Evolutionary conservation across 2,113 vertebrate species (phyloP), one percentile per base, ranked within the genome.

Genomic region (Paratilapia polleni): DNA sequence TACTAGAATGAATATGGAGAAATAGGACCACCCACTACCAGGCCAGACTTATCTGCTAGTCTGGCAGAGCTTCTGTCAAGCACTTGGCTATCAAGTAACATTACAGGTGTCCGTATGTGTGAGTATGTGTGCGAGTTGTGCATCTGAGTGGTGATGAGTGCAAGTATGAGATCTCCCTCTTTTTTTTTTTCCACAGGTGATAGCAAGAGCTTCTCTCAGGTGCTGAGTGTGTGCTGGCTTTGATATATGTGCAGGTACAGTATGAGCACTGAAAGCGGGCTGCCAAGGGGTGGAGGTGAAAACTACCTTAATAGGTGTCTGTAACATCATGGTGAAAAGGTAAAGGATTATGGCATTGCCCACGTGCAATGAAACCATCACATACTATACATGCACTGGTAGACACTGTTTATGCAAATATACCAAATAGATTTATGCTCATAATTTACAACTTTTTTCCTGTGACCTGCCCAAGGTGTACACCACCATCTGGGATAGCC

Each of bases 31-130:
- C 90, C 85, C 84, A 86, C 77, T 47, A 59, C 54, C 63, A 66
- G 24, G 68, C n/a, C 82, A 60, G 76, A 68, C 84, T 85, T 88
- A 91, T 91, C 90, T 87, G 66, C 59, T 5, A 26, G 49, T 74
- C 87, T 89, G 81, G 26, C 77, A 86, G 83, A 80, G 83, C 64
- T 70, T 82, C 82, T 43, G 31, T 77, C 88, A 84, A 80, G 80
- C 82, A 77, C 82, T 62, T 58, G 41, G 78, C 86, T 88, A 91
- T 92, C 87, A 83, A 81, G 79, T 87, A 86, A 90, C 92, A 92
- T 87, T 85, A 84, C 83, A 88, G 77, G 90, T 80, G 84, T 79
- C 77, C 19, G 66, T 70, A 36, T 88, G 87, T 63, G 70, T 38
- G 60, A 56, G 36, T 79, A 77, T 87, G 61, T 43, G 84, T 26